Evolutionary conservation across 1,140 invertebrate species (phyloP), one percentile per base, ranked within the genome.

Genomic region (Mactra quadrangularis): DNA sequence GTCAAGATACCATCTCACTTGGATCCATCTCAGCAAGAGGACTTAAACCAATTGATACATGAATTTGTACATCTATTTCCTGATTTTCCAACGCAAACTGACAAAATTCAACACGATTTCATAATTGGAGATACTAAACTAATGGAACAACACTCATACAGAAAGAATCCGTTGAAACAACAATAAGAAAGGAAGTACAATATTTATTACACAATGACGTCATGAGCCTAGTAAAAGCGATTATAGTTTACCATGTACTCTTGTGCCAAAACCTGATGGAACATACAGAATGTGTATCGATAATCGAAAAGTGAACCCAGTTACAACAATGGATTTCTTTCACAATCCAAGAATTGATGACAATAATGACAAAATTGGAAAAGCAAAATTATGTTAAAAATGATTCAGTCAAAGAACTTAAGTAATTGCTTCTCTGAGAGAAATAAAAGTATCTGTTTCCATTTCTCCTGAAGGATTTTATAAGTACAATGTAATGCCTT

Each of bases 401-500:
- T 62, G 82, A 86, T 41, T 55, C 76, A n/a, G 25, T 76, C 6
- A 86, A 86, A 74, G 72, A 68, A 15, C 79, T 71, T 29, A 82
- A 59, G 71, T 59, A 55, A 13, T 25, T 85, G 22, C 78, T 22
- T 68, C 83, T n/a, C 47, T 75, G 1, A 41, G 64, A 45, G 66
- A 50, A 9, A 79, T 50, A 31, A 17, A 79, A 41, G 53, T 86
- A 25, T 74, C 25, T 6, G 52, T 75, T n/a, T 79, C 82, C 15
- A 52, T 86, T 3, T 71, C 62, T 13, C 53, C 88, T 55, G n/a
- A 85, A 59, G 91, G 91, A 7, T 82, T 89, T 19, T 93, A 87
- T 52, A 82, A 92, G 38, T 94, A 93, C 79, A 83, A 62, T 3
- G 71, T 90, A 0, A 87, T 94, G 90, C 91, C 92, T 17, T 94